Conservation (phyloP, 2,888 invertebrate genomes). For the Caenorhabditis drosophilae region DNA sequence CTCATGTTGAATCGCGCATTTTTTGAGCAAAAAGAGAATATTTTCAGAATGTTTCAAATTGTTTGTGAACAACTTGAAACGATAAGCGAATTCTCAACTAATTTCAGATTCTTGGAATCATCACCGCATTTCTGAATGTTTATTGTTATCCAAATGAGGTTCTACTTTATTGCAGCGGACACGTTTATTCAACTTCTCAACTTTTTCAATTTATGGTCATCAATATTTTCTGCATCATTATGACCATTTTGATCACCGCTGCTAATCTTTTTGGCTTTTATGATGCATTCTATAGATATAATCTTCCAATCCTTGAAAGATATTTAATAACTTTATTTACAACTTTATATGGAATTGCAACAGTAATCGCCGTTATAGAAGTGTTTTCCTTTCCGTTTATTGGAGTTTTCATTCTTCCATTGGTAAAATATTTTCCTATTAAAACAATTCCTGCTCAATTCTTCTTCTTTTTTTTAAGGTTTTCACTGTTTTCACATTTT, state of each 20-base stretch:
- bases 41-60: slow-evolving; percentile 38
- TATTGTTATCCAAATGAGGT: slow-evolving; percentile 53
- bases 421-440: slow-evolving; percentile 29
- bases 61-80: slow-evolving; percentile 13
- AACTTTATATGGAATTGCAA: slow-evolving; percentile 43
- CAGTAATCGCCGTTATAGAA: slow-evolving; percentile 33
- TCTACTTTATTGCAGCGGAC: slow-evolving; percentile 34
- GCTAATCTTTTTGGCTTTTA: slow-evolving; percentile 51
- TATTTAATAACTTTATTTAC: slow-evolving; percentile 52
- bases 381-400: slow-evolving; percentile 33
- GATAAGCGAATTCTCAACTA: too few species aligned
- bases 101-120: slow-evolving; percentile 45
- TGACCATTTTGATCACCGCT: slow-evolving; percentile 47
- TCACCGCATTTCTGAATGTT: slow-evolving; percentile 41
- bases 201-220: slow-evolving; percentile 58
- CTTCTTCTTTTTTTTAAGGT: slow-evolving; percentile 36
- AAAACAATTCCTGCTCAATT: neutral
- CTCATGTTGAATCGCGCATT: slow-evolving; percentile 48
- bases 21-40: slow-evolving; percentile 41
- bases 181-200: slow-evolving; percentile 50
- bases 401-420: slow-evolving; percentile 28
- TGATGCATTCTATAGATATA: slow-evolving; percentile 59
- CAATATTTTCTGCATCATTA: slow-evolving; percentile 51
- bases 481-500: slow-evolving; percentile 34
- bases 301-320: slow-evolving; percentile 49